phyloP scores from a whole-genome alignment of 1,140 invertebrate species.

The Drosophila sp. region DNA sequence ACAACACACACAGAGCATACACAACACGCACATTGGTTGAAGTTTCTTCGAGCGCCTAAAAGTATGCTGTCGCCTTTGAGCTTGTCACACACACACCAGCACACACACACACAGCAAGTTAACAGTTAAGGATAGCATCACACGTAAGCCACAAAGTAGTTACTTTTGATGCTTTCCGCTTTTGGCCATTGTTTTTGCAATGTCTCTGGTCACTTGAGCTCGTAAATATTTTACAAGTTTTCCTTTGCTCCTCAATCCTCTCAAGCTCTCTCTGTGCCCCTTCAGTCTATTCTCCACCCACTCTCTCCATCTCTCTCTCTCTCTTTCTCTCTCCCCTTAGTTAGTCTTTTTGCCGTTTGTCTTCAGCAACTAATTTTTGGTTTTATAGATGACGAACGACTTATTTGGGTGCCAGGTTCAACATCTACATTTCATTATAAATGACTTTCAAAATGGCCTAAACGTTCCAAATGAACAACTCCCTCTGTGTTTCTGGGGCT shows the following conservation, averaged over 20 bases:
- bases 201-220: constrained; percentile 64
- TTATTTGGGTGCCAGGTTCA: constrained; percentile 50
- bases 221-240: constrained; percentile 82
- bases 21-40: constrained; percentile 14
- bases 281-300: neutral
- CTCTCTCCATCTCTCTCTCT: neutral
- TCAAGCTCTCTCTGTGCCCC: too few relatives aligned
- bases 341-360: constrained; percentile 15
- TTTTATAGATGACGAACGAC: constrained; percentile 70
- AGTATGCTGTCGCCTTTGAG: constrained; percentile 46
- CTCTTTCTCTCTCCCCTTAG: neutral
- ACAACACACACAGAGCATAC: constrained; percentile 58
- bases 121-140: constrained; percentile 35
- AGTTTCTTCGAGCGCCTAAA: constrained; percentile 43
- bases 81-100: constrained; percentile 26
- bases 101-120: constrained; percentile 17
- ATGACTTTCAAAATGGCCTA: constrained; percentile 75
- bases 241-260: constrained; percentile 10
- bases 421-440: constrained; percentile 80
- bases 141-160: constrained; percentile 82
- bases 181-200: constrained; percentile 55
- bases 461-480: constrained; percentile 59
- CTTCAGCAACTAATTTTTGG: constrained; percentile 66
- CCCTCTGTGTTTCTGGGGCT: constrained; percentile 31
- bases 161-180: constrained; percentile 72